Evolutionary conservation across 2,888 invertebrate genomes (phyloP), one percentile per base, ranked within the genome.

Genomic region (Drosophila neonasuta): DNA sequence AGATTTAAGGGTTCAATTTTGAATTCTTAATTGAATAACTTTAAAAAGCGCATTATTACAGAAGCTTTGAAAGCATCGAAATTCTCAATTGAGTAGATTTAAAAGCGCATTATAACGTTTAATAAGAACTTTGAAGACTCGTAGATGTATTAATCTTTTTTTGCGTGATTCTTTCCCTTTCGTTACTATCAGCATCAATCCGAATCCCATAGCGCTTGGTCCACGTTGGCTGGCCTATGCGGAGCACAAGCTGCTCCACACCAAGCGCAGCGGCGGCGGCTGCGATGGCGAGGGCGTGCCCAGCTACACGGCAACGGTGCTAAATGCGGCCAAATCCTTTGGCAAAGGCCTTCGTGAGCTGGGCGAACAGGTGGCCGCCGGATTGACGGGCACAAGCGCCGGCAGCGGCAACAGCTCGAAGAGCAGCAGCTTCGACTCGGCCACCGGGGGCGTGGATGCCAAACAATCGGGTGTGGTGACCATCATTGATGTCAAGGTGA

Each of bases 271-370:
- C 89, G 95, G 95, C 66, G 97, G 97, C 1, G 96, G 96, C 2
- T 95, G 95, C 90, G 96, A 96, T 91, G 95, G 94, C 29, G 97
- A 97, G 90, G 96, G 96, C 11, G 95, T 96, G 11, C 94, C 96
- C 88, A 96, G 96, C 89, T 96, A 96, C 83, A 97, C 98, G 48
- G 98, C 98, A 1, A 97, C 97, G 0, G 96, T 98, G 56, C 93
- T 99, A 9, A 97, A 97, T 91, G 98, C 97, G 1, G 98, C 98
- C 15, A 98, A 98, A 92, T 97, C 97, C 17, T 92, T 98, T 39
- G 96, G 97, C 63, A 97, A 97, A 90, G 97, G 97, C 0, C 91
- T 98, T 56, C 94, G 97, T 0, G 97, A 96, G 64, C 92, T 98
- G 67, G 96, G 98, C 11, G 98, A 98, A 91, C 97, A 95, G 48